A percentile compares a stretch with the other conserved stretches of the same genome.
Evolutionary conservation across 2,113 vertebrate species (phyloP).

Genomic region (Gavialis gangeticus): DNA sequence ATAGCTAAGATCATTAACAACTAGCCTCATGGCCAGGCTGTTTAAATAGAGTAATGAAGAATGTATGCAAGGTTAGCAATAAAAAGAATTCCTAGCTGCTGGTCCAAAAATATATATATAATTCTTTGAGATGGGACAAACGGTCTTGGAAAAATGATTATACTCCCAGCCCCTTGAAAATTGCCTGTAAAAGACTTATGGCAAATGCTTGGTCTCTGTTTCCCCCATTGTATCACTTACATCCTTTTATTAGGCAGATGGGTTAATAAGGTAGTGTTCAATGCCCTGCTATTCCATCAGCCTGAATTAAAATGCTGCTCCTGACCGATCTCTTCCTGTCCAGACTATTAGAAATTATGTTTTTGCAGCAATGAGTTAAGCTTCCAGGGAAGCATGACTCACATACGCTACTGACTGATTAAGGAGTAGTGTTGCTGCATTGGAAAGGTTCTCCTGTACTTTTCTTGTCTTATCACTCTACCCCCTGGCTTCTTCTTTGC

Average conservation of each 20-base stretch:
- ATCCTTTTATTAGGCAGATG: not conserved
- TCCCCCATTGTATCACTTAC: not conserved
- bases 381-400: not conserved
- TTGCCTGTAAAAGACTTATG: not conserved
- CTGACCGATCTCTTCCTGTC: not conserved
- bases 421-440: fast-evolving
- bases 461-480: not conserved
- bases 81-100: not conserved
- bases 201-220: not conserved
- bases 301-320: not conserved
- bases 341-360: not conserved
- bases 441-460: not conserved
- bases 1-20: conserved; percentile 38
- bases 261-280: not conserved
- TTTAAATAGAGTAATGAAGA: conserved; percentile 43
- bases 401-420: fast-evolving
- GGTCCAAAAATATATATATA: conserved; percentile 38
- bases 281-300: not conserved
- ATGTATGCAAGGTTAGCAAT: conserved; percentile 23
- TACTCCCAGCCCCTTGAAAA: not conserved
- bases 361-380: not conserved
- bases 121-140: conserved; percentile 28
- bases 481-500: not conserved
- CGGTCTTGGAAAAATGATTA: conserved; percentile 6
- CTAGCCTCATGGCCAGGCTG: not conserved